Percentiles rank a stretch among this genome's conserved stretches.
These are phyloP conservation scores for Junonia oenone DNA, from an alignment of 2,888 invertebrate species.

Conservation along the genomic window DNA sequence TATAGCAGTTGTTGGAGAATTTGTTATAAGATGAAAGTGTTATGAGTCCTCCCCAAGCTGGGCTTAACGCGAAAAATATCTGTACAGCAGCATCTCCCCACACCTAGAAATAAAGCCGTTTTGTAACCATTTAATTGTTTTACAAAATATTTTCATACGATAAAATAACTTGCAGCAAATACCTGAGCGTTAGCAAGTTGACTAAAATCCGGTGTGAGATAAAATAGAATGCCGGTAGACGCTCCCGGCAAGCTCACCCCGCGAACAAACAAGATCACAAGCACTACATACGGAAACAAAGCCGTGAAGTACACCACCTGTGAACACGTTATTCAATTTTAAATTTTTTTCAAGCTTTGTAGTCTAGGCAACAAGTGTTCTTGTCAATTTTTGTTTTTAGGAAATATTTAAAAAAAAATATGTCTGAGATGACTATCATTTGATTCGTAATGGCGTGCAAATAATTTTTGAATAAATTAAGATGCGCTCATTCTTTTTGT, in stretches of 20 bases:
- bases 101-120: slow-evolving; percentile 65
- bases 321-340: background rate
- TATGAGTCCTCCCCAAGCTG: slow-evolving; percentile 92
- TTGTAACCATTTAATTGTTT: no score
- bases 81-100: slow-evolving; percentile 93
- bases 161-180: no score
- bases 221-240: slow-evolving; percentile 86
- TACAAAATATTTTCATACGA: no score
- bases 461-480: no score
- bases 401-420: no score
- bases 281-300: slow-evolving; percentile 86
- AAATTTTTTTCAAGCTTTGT: no score
- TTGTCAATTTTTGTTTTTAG: no score
- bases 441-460: no score
- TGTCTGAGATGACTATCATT: no score
- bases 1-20: slow-evolving; percentile 90
- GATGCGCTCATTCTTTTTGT: no score
- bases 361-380: background rate
- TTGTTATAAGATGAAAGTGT: slow-evolving; percentile 92
- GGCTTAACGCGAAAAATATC: slow-evolving; percentile 92
- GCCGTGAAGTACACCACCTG: slow-evolving; percentile 88
- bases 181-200: slow-evolving; percentile 86
- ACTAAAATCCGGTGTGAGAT: slow-evolving; percentile 88
- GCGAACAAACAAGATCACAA: slow-evolving; percentile 87
- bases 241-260: slow-evolving; percentile 90